A percentile compares a stretch with the other conserved stretches of the same genome.
These are phyloP conservation scores for Gymnopithys bicolor DNA, from an alignment of 2,797 vertebrate species.

Conservation along the genomic window DNA sequence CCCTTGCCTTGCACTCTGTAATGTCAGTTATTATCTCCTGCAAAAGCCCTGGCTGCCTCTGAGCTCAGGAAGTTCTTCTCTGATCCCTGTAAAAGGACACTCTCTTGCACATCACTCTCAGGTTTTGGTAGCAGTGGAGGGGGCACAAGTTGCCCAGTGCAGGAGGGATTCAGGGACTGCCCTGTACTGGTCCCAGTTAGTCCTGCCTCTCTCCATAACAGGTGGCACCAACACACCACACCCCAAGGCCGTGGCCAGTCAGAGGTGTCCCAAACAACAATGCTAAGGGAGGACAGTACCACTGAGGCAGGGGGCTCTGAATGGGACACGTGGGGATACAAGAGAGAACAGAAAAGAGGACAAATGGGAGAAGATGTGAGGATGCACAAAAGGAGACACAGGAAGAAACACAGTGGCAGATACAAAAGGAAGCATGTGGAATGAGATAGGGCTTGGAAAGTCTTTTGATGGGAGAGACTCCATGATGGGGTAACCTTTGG, in stretches of 20 bases:
- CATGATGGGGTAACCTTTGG: neutral
- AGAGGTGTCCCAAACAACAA: neutral
- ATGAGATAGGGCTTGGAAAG: neutral
- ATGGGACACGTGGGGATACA: neutral
- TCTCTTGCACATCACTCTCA: neutral
- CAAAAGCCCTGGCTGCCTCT: neutral
- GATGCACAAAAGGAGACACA: neutral
- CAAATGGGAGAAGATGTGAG: neutral
- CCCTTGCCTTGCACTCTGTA: neutral
- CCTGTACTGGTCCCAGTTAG: neutral
- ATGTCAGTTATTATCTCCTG: neutral
- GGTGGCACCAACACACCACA: neutral
- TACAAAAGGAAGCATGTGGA: neutral
- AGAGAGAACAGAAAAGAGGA: neutral
- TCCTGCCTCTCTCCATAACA: neutral
- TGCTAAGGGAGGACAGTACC: neutral
- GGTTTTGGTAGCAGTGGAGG: neutral
- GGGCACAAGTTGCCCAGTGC: rapidly evolving
- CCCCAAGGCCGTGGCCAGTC: neutral
- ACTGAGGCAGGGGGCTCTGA: neutral
- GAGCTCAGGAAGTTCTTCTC: neutral
- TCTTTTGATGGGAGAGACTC: neutral
- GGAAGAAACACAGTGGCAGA: neutral
- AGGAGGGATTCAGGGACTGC: neutral
- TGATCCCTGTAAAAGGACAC: neutral